Conservation (phyloP, 2,113 vertebrate genomes). For the Siniperca chuatsi region DNA sequence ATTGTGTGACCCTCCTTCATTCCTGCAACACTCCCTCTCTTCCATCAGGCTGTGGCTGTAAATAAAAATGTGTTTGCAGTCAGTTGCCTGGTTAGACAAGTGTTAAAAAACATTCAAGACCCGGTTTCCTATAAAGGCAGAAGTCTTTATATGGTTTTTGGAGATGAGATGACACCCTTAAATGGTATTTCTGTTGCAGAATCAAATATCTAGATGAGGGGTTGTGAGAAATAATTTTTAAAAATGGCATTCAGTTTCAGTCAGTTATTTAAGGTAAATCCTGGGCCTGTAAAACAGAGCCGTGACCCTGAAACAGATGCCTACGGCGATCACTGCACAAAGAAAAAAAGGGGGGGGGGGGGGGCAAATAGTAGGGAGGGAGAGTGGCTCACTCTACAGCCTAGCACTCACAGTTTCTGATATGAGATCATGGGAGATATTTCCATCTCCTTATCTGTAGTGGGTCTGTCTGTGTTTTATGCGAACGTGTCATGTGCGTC, state of each 20-base stretch:
- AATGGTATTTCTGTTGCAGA: background rate
- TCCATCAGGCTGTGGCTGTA: slow-evolving; percentile 15
- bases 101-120: background rate
- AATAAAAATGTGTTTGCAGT: slow-evolving; percentile 10
- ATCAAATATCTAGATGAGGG: background rate
- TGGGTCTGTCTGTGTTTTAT: slow-evolving; percentile 38
- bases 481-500: slow-evolving; percentile 49
- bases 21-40: background rate
- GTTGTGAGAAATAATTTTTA: background rate
- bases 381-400: slow-evolving; percentile 33
- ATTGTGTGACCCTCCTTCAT: too few species aligned
- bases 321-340: background rate
- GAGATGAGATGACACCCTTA: too few species aligned
- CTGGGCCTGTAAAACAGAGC: background rate
- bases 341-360: background rate
- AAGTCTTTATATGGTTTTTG: too few species aligned
- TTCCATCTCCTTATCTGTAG: slow-evolving; percentile 65
- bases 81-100: background rate
- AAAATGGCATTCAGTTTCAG: background rate
- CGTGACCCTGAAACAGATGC: background rate
- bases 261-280: background rate
- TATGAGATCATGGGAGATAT: slow-evolving; percentile 68
- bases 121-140: background rate
- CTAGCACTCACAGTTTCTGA: slow-evolving; percentile 54
- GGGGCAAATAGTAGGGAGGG: slow-evolving; percentile 19